Conservation (phyloP, 2,888 invertebrate genomes). For the Octonoba sinensis region DNA sequence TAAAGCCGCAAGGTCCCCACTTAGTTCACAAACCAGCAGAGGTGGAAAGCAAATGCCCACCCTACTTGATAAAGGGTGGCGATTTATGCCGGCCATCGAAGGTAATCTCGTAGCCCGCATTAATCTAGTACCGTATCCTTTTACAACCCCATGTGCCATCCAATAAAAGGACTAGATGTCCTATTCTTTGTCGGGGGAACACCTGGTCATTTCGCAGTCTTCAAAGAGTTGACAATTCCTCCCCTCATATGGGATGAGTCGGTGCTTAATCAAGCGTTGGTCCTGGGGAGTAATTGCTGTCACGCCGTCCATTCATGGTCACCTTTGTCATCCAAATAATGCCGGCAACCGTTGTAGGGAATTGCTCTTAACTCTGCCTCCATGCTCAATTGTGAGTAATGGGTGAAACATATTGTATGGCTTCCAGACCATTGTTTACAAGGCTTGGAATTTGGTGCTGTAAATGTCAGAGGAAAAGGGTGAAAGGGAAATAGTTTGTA, state of each 20-base stretch:
- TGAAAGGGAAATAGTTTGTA: too few relatives aligned
- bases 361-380: too few relatives aligned
- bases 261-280: slow-evolving; percentile 48
- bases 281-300: slow-evolving; percentile 1
- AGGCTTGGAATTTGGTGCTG: too few relatives aligned
- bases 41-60: too few relatives aligned
- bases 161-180: slow-evolving; percentile 31
- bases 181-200: slow-evolving; percentile 19
- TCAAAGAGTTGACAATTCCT: slow-evolving; percentile 36
- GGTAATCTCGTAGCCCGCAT: slow-evolving; percentile 51
- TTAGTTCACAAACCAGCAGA: too few relatives aligned
- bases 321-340: neutral
- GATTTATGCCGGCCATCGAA: slow-evolving; percentile 41
- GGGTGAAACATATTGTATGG: too few relatives aligned
- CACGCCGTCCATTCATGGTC: neutral
- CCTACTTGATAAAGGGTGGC: neutral
- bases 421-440: too few relatives aligned
- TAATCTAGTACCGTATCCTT: slow-evolving; percentile 13
- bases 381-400: too few relatives aligned
- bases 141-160: slow-evolving; percentile 22
- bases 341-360: neutral
- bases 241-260: slow-evolving; percentile 15
- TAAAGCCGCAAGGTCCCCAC: too few relatives aligned
- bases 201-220: slow-evolving; percentile 52
- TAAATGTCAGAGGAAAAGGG: too few relatives aligned